Base-by-base conservation (phyloP, 2,888 invertebrate species). In the Scaptomyza reducta region DNA sequence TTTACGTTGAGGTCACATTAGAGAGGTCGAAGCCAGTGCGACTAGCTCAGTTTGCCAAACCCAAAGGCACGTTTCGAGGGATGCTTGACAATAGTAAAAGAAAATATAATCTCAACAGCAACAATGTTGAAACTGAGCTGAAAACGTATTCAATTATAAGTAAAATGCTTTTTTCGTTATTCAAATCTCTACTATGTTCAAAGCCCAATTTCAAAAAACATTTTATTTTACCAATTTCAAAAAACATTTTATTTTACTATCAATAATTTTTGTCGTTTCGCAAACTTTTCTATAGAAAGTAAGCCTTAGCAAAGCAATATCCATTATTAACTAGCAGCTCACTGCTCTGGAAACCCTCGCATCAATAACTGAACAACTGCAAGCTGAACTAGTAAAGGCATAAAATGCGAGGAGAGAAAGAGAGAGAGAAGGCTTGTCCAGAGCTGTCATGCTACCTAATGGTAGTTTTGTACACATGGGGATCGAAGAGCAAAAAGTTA, bases 1-100 rank as follows among this genome's bases (percentile, higher is more conserved):
- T 89, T 88, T 86, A 77, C 78, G 75, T 90, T 88, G 88, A 87
- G 88, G 87, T 85, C 87, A 73, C 88, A 87, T 85, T 88, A 73
- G 82, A 81, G 82, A 79, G 84, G 72, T 87, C 74, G 67, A 53
- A 70, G 61, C 66, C 67, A 64, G 53, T 66, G 65, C 47, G 40
- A 69, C 62, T 59, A 70, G 66, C 68, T 74, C 58, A 62, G 65
- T 82, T 74, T 63, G 79, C 74, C 69, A 69, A 68, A 77, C 59
- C 60, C 68, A 64, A 40, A 74, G 45, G 45, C 45, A 70, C 33
- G 29, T 31, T 33, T 35, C 77, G 77, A 77, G 77, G 74, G 68
- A 18, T 14, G 38, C 35, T 40, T 16, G 16, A 16, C 14, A 50
- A 13, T 25, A 13, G 31, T 5, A 14, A 35, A 35, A 35, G n/a